These are phyloP conservation scores for Neoarius graeffei DNA, from an alignment of 2,113 vertebrate species.

Conservation along the genomic window DNA sequence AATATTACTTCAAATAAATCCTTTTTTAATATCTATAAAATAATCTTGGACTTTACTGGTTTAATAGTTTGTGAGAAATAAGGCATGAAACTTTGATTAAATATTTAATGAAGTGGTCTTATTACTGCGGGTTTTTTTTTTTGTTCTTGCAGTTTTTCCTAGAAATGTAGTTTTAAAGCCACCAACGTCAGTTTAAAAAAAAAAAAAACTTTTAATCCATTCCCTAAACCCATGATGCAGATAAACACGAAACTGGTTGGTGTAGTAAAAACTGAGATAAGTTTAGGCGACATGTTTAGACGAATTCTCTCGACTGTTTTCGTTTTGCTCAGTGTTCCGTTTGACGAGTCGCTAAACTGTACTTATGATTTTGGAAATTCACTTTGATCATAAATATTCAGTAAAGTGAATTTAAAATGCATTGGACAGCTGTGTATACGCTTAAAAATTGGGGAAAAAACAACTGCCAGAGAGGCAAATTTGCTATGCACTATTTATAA, in stretches of 20 bases:
- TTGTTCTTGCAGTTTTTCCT: neutral
- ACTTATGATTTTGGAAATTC: neutral
- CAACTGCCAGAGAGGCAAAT: neutral
- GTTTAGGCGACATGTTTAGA: too few relatives aligned
- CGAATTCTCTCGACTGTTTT: neutral
- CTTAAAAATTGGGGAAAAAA: neutral
- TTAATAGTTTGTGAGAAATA: conserved; percentile 14
- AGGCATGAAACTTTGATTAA: neutral
- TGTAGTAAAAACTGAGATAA: neutral
- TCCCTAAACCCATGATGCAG: neutral
- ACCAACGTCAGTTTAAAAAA: neutral
- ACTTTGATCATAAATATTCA: neutral
- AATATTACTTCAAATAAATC: neutral
- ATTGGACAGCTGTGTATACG: neutral
- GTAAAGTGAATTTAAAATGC: neutral
- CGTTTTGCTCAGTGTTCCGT: neutral
- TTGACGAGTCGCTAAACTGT: neutral
- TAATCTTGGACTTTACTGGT: neutral
- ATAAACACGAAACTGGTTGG: neutral
- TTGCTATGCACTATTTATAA: neutral
- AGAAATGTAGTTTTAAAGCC: neutral
- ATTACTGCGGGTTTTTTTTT: neutral
- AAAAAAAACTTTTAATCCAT: neutral
- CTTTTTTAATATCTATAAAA: conserved; percentile 12
- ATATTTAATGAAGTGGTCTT: conserved; percentile 15